These are phyloP conservation scores for Ephialtes manifestator DNA, from an alignment of 2,888 invertebrate genomes.

Conservation along the genomic window DNA sequence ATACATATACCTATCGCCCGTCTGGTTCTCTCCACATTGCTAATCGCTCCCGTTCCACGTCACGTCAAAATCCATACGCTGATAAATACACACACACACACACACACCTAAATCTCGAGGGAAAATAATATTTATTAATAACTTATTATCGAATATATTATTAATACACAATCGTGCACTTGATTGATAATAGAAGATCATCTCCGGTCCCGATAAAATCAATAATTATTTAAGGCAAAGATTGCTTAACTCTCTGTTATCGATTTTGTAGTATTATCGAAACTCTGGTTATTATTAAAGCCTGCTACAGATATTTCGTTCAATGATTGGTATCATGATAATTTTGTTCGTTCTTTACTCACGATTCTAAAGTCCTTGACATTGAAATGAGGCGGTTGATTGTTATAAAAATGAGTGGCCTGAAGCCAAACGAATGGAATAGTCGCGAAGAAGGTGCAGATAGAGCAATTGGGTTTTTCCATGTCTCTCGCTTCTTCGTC, in stretches of 20 bases:
- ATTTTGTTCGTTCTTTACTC: not conserved
- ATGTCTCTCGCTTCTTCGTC: constrained; percentile 53
- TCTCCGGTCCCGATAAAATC: constrained; percentile 8
- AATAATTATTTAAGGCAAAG: not conserved
- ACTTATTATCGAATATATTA: not conserved
- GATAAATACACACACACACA: not conserved
- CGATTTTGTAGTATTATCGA: constrained; percentile 24
- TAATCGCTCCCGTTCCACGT: constrained; percentile 53
- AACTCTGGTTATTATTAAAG: constrained; percentile 17
- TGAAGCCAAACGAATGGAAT: not conserved
- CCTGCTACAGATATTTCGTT: not conserved
- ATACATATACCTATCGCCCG: constrained; percentile 30
- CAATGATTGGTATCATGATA: not conserved
- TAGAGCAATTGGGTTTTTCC: constrained; percentile 12
- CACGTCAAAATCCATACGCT: constrained; percentile 24
- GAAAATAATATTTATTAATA: constrained; percentile 50
- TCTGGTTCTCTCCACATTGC: constrained; percentile 61
- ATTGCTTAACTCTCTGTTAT: not conserved
- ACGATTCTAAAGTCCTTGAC: constrained; percentile 40
- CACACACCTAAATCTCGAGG: constrained; percentile 22
- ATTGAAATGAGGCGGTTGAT: constrained; percentile 39
- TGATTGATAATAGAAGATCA: not conserved
- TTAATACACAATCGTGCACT: not conserved
- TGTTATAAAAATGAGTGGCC: constrained; percentile 12
- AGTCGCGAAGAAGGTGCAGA: constrained; percentile 12